Evolutionary conservation across 2,888 invertebrate species (phyloP).

Genomic region (Ophioninae sp.): DNA sequence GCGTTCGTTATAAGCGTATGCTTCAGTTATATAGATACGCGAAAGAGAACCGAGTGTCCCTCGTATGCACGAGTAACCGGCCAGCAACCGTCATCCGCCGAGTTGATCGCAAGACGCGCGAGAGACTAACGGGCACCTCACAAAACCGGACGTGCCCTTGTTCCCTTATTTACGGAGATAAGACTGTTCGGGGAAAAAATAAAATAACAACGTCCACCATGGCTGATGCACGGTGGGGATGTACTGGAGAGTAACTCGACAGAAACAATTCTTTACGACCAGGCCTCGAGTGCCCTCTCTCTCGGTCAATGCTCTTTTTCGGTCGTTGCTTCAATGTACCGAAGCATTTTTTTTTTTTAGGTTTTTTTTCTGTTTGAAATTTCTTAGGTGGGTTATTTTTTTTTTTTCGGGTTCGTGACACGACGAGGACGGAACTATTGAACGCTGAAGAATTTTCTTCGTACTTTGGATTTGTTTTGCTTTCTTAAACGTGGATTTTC

Average conservation of each 20-base stretch:
- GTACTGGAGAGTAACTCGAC: no score
- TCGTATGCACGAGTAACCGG: constrained; percentile 22
- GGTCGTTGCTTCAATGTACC: background rate
- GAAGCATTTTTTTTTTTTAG: background rate
- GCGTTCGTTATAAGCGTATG: background rate
- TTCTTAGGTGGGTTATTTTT: background rate
- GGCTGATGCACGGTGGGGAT: background rate
- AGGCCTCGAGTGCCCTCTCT: no score
- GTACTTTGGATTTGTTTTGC: constrained; percentile 6
- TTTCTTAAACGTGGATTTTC: constrained; percentile 18
- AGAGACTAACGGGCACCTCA: constrained; percentile 58
- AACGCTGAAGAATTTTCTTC: background rate
- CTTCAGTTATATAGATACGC: constrained; percentile 12
- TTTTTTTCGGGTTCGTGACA: background rate
- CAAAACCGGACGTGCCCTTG: constrained; percentile 65
- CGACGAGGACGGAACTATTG: no score
- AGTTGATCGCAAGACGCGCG: constrained; percentile 65
- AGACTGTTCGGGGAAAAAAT: background rate
- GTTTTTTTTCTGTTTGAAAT: background rate
- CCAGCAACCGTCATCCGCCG: constrained; percentile 5
- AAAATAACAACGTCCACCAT: background rate
- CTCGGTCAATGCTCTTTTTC: background rate
- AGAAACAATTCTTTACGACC: no score
- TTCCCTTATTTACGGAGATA: background rate
- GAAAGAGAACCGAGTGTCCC: constrained; percentile 45